Evolutionary conservation across 2,113 vertebrate species (phyloP).

Genomic region (Mastomys coucha): DNA sequence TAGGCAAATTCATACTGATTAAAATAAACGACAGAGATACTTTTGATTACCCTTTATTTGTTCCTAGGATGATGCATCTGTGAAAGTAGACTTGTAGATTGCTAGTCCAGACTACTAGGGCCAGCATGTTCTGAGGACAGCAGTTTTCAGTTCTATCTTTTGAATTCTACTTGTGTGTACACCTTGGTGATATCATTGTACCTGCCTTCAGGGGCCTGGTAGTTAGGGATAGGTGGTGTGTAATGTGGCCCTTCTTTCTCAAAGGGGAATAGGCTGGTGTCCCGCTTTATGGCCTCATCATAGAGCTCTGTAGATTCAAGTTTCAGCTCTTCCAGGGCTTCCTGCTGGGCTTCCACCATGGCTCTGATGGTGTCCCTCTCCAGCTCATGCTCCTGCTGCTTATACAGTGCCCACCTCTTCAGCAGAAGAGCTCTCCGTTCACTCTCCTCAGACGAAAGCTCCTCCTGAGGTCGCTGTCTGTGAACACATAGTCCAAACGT

Average conservation of each 20-base stretch:
- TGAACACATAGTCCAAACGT: slow-evolving; percentile 32
- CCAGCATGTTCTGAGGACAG: not conserved
- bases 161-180: slow-evolving; percentile 88
- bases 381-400: slow-evolving; percentile 90
- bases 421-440: slow-evolving; percentile 92
- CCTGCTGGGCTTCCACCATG: slow-evolving; percentile 90
- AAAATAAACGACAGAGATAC: not conserved
- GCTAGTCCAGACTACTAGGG: not conserved
- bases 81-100: not conserved
- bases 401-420: slow-evolving; percentile 93
- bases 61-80: not conserved
- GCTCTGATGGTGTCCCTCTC: slow-evolving; percentile 87
- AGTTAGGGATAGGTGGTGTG: slow-evolving; percentile 89
- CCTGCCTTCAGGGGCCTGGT: slow-evolving; percentile 95
- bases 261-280: slow-evolving; percentile 90
- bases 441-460: slow-evolving; percentile 89
- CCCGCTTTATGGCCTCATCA: slow-evolving; percentile 90
- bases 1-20: not conserved
- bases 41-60: slow-evolving; percentile 55
- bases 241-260: slow-evolving; percentile 90
- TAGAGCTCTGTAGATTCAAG: slow-evolving; percentile 92
- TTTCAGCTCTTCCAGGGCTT: slow-evolving; percentile 92
- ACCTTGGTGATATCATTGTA: slow-evolving; percentile 92
- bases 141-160: slow-evolving; percentile 50
- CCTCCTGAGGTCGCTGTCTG: slow-evolving; percentile 87